Conservation (phyloP, 2,888 invertebrate genomes). For the Drosophila merina region DNA sequence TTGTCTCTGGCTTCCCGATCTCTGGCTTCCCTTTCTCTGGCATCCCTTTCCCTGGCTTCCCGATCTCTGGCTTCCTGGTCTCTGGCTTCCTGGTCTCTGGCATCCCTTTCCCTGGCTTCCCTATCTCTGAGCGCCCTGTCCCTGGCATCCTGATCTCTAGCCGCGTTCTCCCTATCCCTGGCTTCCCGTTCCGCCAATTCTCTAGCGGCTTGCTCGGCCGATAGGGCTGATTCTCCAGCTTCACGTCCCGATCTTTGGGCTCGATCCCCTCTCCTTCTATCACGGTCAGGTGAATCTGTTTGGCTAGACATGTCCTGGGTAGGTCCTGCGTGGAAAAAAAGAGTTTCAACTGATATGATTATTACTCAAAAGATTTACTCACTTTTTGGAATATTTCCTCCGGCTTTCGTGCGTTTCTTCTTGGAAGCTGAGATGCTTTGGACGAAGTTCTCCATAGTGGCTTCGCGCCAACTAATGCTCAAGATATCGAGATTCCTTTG, state of each 20-base stretch:
- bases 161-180: constrained; percentile 75
- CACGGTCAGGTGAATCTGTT: background rate
- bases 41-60: constrained; percentile 65
- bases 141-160: background rate
- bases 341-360: too few species aligned
- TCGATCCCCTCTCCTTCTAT: background rate
- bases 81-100: background rate
- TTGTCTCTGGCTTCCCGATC: background rate
- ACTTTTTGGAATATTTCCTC: background rate
- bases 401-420: background rate
- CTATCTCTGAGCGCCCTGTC: background rate
- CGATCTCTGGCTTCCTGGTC: constrained; percentile 77
- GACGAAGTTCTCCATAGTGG: constrained; percentile 93
- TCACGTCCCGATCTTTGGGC: background rate
- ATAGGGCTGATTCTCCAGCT: background rate
- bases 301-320: background rate
- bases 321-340: background rate
- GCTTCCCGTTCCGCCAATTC: background rate
- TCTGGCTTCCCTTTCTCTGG: background rate
- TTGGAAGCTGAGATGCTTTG: constrained; percentile 84
- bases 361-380: background rate
- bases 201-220: background rate
- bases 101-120: background rate
- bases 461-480: constrained; percentile 91
- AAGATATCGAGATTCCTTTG: constrained; percentile 86